phyloP scores from a whole-genome alignment of 1,140 invertebrate species.

The Bombyx mandarina region DNA sequence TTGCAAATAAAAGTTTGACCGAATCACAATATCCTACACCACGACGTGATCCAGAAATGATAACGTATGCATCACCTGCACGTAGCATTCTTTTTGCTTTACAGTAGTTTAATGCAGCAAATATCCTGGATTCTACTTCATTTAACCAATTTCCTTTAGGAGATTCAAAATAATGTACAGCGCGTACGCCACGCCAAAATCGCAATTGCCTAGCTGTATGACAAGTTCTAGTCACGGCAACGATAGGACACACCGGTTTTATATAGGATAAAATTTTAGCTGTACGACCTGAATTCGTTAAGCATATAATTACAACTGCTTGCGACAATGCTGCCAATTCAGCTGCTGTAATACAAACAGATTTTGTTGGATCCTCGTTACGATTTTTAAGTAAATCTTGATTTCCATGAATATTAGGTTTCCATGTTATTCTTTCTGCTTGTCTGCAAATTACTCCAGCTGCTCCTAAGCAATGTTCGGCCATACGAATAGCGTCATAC shows the following conservation, averaged over 20 bases:
- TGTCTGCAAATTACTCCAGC: slow-evolving; percentile 78
- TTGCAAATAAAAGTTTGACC: slow-evolving; percentile 77
- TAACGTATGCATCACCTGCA: slow-evolving; percentile 78
- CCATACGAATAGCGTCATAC: slow-evolving; percentile 49
- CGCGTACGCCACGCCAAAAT: slow-evolving; percentile 79
- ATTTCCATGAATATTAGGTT: slow-evolving; percentile 47
- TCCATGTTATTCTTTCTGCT: slow-evolving; percentile 74
- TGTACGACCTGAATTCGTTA: slow-evolving; percentile 80
- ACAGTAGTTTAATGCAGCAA: slow-evolving; percentile 78
- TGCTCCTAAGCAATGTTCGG: slow-evolving; percentile 73
- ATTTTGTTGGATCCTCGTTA: slow-evolving; percentile 75
- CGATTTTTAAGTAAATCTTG: slow-evolving; percentile 43
- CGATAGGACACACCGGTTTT: slow-evolving; percentile 80
- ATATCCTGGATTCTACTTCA: slow-evolving; percentile 82
- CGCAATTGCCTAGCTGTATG: slow-evolving; percentile 79
- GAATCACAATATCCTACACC: slow-evolving; percentile 85
- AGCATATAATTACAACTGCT: slow-evolving; percentile 80
- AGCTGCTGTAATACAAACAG: slow-evolving; percentile 83
- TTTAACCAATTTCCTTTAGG: slow-evolving; percentile 73
- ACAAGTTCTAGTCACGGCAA: slow-evolving; percentile 79
- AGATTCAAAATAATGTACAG: slow-evolving; percentile 75
- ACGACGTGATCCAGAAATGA: slow-evolving; percentile 82
- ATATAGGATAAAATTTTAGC: slow-evolving; percentile 80
- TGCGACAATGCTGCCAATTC: slow-evolving; percentile 77
- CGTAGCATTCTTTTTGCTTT: slow-evolving; percentile 76